Base-by-base conservation (phyloP, 2,113 vertebrate genomes). In the Madoqua kirkii region DNA sequence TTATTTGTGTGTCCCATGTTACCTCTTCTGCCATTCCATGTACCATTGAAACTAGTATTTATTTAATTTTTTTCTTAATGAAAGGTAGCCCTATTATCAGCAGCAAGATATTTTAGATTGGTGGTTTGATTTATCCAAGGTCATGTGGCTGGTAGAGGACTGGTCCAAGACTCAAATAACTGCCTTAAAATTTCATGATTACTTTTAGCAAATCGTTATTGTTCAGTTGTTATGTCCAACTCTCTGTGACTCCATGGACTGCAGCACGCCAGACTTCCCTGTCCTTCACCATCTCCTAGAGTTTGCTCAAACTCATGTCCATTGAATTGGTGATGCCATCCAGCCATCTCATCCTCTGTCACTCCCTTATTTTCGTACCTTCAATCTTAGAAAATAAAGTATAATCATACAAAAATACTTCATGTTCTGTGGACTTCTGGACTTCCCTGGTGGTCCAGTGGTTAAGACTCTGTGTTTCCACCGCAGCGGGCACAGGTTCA, bases 401-500 rank as follows among this genome's bases (percentile, higher is more conserved):
- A 43, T 76, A 27, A 76, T 74, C 23, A 43, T 43, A 40, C 23
- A 76, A 76, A 76, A 10, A 3, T 29, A 48, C 4, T 55, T 55
- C 76, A 0, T 31, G 0, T 62, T 91, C 76, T 29, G 40, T 27
- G 74, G 40, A 27, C 40, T 78, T 78, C 74, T 27, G 74, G 74
- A 15, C 25, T 78, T 45, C 40, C 74, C 74, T 29, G 25, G 25
- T 27, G 40, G 40, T 29, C 40, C 74, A 78, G 40, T 45, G 74
- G 74, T 45, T 78, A 78, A 45, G 74, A 15, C 25, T 76, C 40
- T 6, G 6, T 0, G 40, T 13, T 78, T 16, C 74, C 74, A 45
- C 40, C 0, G 1, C 25, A 16, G 13, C 13, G 13, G 74, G 25
- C 74, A 27, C 3, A 15, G 6, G 74, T 76, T 43, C 12, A 7